phyloP scores from a whole-genome alignment of 92 coral and sea anemone genomes.

The Ricordea florida region DNA sequence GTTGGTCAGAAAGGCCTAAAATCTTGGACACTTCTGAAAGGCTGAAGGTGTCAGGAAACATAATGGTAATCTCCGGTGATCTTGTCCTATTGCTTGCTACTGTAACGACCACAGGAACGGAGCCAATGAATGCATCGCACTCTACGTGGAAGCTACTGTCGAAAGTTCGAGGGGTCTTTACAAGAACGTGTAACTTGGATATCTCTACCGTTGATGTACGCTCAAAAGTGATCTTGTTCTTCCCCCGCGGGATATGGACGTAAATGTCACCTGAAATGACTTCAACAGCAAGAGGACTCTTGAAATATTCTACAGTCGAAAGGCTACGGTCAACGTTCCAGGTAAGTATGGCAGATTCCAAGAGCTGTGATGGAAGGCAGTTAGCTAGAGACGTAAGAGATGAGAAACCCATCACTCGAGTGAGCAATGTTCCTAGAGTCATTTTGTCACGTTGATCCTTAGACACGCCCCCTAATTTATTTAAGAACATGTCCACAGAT shows the following conservation, averaged over 20 bases:
- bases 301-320: not conserved
- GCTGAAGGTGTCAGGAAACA: not conserved
- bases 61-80: not conserved
- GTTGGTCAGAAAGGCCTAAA: not conserved
- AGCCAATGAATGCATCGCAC: not conserved
- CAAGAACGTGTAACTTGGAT: not conserved
- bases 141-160: not conserved
- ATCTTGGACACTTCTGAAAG: not conserved
- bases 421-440: conserved; percentile 1
- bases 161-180: not conserved
- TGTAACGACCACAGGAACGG: not conserved
- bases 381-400: not conserved
- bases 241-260: not conserved
- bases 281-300: conserved; percentile 1
- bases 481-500: conserved; percentile 15
- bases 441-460: not conserved
- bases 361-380: not conserved
- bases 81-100: not conserved
- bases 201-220: not conserved
- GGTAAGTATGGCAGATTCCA: not conserved
- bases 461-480: not conserved
- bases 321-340: conserved; percentile 11
- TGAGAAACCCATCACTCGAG: not conserved
- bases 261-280: not conserved
- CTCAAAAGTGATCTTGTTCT: not conserved